phyloP scores from a whole-genome alignment of 2,888 invertebrate genomes.

The Macrostomum cliftonense region DNA sequence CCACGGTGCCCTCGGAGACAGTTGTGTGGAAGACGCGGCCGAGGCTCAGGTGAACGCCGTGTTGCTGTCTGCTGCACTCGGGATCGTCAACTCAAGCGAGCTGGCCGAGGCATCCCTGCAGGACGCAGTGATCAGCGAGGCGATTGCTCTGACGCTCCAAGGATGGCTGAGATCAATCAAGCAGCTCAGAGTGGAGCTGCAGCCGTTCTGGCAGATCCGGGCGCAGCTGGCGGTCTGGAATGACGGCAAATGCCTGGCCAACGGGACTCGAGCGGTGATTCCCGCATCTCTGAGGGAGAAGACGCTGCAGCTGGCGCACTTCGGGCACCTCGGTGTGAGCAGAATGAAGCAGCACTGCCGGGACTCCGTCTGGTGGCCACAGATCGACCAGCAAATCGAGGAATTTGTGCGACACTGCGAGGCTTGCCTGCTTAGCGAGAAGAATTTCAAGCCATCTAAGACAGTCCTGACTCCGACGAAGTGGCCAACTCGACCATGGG shows the following conservation, averaged over 20 bases:
- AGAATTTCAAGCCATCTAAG: background rate
- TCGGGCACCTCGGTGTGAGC: slow-evolving; percentile 3
- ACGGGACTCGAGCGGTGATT: slow-evolving; percentile 1
- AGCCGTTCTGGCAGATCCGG: background rate
- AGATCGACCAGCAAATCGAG: slow-evolving; percentile 2
- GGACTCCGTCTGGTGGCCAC: slow-evolving; percentile 5
- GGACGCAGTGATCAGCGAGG: too few relatives aligned
- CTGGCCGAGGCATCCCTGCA: too few relatives aligned
- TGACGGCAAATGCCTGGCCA: background rate
- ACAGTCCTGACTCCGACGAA: background rate
- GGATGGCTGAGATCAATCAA: too few relatives aligned
- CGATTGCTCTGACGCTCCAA: too few relatives aligned
- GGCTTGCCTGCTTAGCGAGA: background rate
- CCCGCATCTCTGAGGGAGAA: background rate
- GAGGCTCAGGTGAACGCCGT: too few relatives aligned
- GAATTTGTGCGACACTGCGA: slow-evolving; percentile 3
- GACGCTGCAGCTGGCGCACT: slow-evolving; percentile 2
- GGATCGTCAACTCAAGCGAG: too few relatives aligned
- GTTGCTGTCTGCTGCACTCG: too few relatives aligned
- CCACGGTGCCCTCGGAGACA: too few relatives aligned
- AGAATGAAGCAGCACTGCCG: slow-evolving; percentile 4
- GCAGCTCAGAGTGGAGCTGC: background rate
- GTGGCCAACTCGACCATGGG: slow-evolving; percentile 1
- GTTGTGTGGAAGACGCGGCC: too few relatives aligned
- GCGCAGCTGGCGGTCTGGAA: background rate